Percentiles rank a stretch among this genome's conserved stretches.
phyloP scores from a whole-genome alignment of 2,888 invertebrate genomes.

The Eilema depressum region DNA sequence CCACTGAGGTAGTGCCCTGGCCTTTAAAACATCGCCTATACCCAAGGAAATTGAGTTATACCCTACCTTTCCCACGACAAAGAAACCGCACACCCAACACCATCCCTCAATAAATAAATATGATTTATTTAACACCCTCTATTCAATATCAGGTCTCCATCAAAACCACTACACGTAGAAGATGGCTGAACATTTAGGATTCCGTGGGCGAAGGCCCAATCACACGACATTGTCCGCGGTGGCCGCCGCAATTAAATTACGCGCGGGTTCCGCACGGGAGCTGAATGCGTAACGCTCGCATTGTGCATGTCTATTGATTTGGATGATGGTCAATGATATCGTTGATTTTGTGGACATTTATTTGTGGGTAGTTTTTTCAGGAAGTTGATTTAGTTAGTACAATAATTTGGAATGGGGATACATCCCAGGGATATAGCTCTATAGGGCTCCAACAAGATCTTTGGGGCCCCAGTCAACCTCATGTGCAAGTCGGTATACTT shows the following conservation, averaged over 20 bases:
- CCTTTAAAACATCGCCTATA: background rate
- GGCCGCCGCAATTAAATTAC: slow-evolving; percentile 60
- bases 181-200: slow-evolving; percentile 56
- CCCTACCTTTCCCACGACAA: slow-evolving; percentile 1
- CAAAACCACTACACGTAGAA: slow-evolving; percentile 43
- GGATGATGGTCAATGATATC: slow-evolving; percentile 3
- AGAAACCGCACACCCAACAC: background rate
- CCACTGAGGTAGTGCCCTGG: background rate
- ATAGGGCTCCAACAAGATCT: too few species aligned
- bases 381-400: too few species aligned
- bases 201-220: slow-evolving; percentile 69
- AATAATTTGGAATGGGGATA: too few species aligned
- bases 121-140: slow-evolving; percentile 25
- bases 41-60: background rate
- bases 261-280: slow-evolving; percentile 52
- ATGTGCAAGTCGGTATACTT: too few species aligned
- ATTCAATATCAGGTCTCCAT: slow-evolving; percentile 15
- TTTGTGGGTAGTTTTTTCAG: background rate
- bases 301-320: slow-evolving; percentile 24
- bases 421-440: too few species aligned
- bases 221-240: slow-evolving; percentile 75
- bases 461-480: too few species aligned
- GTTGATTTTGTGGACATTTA: slow-evolving; percentile 5
- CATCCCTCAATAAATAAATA: slow-evolving; percentile 19
- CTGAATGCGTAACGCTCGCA: slow-evolving; percentile 52